Percentiles rank a stretch among this genome's conserved stretches.
Evolutionary conservation across 2,888 invertebrate species (phyloP).

Genomic region (Tanypteryx hageni): DNA sequence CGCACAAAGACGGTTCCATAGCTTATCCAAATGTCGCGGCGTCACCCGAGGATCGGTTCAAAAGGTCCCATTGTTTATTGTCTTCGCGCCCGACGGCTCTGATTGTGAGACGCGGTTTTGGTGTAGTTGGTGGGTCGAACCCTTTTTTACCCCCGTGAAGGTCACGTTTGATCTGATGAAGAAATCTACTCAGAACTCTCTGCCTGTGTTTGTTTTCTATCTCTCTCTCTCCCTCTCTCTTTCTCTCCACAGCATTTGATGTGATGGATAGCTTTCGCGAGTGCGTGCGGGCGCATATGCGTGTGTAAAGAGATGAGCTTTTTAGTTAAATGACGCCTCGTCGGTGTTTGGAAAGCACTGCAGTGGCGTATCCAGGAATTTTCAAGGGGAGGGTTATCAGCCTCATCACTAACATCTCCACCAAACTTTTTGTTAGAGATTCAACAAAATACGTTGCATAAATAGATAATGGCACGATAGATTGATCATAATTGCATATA

Average conservation of each 20-base stretch:
- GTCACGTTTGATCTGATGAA: neutral
- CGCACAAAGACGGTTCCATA: neutral
- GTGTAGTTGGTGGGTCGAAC: neutral
- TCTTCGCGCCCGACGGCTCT: neutral
- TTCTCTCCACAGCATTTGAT: neutral
- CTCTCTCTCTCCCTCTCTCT: neutral
- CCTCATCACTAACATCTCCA: too few relatives aligned
- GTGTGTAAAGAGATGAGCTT: too few relatives aligned
- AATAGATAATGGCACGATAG: too few relatives aligned
- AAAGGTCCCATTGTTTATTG: neutral
- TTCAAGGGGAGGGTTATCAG: too few relatives aligned
- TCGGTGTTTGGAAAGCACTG: too few relatives aligned
- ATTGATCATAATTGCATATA: too few relatives aligned
- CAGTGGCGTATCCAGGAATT: too few relatives aligned
- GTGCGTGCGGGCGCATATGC: neutral
- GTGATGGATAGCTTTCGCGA: neutral
- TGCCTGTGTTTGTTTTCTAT: neutral
- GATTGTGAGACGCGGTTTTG: neutral
- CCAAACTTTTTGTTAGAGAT: too few relatives aligned
- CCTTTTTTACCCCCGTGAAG: neutral
- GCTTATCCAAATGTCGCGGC: neutral
- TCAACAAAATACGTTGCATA: too few relatives aligned
- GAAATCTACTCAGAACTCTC: neutral
- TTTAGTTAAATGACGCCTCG: too few relatives aligned
- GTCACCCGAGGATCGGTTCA: neutral